These are phyloP conservation scores for Leucopsar rothschildi DNA, from an alignment of 2,113 vertebrate species.

Conservation along the genomic window DNA sequence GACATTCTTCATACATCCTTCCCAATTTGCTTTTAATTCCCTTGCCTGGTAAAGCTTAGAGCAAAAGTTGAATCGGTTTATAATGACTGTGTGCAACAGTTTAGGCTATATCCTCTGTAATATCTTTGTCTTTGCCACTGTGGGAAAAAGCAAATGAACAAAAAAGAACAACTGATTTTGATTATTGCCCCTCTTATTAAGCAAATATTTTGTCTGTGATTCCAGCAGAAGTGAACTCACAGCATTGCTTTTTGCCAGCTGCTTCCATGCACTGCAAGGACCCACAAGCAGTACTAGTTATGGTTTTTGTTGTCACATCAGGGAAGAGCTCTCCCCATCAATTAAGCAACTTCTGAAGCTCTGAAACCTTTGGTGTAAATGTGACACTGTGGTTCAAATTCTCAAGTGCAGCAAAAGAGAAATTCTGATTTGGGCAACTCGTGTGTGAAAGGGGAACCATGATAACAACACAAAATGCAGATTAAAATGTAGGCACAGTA, in stretches of 20 bases:
- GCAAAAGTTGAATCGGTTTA: not conserved
- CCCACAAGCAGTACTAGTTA: not conserved
- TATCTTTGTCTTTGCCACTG: not conserved
- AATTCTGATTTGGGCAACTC: not conserved
- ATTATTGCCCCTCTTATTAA: not conserved
- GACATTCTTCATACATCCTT: not conserved
- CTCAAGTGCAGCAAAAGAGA: not conserved
- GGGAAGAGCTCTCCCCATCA: not conserved
- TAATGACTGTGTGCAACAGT: not conserved
- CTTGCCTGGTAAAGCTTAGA: not conserved
- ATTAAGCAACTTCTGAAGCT: not conserved
- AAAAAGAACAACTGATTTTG: not conserved
- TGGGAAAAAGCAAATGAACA: too few species aligned
- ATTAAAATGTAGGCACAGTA: not conserved
- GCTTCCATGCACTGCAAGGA: not conserved
- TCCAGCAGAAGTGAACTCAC: not conserved
- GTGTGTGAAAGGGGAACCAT: not conserved
- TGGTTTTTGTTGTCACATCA: not conserved
- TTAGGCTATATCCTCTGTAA: not conserved
- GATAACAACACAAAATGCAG: not conserved
- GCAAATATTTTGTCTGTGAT: not conserved
- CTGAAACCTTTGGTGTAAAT: not conserved
- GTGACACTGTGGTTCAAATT: not conserved
- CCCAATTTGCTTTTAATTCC: not conserved
- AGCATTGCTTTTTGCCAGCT: not conserved